These are phyloP conservation scores for Bombus pyrosoma DNA, from an alignment of 1,140 invertebrate species.

Conservation along the genomic window DNA sequence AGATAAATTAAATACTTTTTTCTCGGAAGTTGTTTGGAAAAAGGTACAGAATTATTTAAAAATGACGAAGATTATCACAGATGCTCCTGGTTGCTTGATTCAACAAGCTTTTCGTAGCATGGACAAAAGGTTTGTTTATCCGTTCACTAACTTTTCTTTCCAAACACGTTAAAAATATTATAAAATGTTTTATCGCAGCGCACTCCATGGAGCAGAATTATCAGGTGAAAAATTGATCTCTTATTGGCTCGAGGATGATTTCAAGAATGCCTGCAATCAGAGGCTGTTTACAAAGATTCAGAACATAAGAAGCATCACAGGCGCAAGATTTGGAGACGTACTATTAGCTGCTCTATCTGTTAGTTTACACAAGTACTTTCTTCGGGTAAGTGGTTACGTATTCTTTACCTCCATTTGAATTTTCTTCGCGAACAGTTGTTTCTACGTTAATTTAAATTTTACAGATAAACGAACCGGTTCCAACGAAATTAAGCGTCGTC, in stretches of 20 bases:
- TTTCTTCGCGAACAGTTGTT: background rate
- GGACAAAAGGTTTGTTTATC: slow-evolving; percentile 62
- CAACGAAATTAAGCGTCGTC: slow-evolving; percentile 68
- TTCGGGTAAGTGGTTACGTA: slow-evolving; percentile 51
- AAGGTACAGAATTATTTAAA: slow-evolving; percentile 3
- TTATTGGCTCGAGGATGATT: slow-evolving; percentile 69
- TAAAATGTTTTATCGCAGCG: slow-evolving; percentile 43
- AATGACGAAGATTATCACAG: slow-evolving; percentile 41
- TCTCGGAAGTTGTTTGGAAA: background rate
- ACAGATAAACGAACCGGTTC: slow-evolving; percentile 62
- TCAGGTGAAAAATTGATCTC: slow-evolving; percentile 71
- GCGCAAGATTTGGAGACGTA: slow-evolving; percentile 72
- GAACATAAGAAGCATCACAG: slow-evolving; percentile 67
- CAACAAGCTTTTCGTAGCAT: slow-evolving; percentile 61
- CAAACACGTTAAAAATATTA: background rate
- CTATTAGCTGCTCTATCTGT: slow-evolving; percentile 73
- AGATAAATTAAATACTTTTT: slow-evolving; percentile 25
- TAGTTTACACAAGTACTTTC: slow-evolving; percentile 73
- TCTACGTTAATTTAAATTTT: background rate
- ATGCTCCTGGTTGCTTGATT: slow-evolving; percentile 55
- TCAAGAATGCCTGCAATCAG: slow-evolving; percentile 35
- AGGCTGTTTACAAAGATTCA: slow-evolving; percentile 69
- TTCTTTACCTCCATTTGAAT: background rate
- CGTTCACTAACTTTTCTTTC: background rate
- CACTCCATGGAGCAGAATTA: slow-evolving; percentile 67